Evolutionary conservation across 2,888 invertebrate genomes (phyloP), one percentile per base, ranked within the genome.

Genomic region (Lycaena phlaeas): DNA sequence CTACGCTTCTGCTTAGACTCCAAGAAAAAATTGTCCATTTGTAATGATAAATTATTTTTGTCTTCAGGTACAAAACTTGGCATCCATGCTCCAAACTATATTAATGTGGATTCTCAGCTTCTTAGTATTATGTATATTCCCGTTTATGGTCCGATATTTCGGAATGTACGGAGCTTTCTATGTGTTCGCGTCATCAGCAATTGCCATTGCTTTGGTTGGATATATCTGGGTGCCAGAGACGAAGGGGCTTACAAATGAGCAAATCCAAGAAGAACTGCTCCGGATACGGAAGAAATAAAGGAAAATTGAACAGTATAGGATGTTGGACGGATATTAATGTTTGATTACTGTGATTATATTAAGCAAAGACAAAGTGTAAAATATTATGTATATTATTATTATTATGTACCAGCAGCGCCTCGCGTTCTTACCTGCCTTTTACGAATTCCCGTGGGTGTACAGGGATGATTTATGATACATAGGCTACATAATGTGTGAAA

Each of bases 61-160:
- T 41, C 52, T 48, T 14, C 48, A 59, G 58, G 42, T 59, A 6
- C 56, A 56, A 22, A 49, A 52, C 11, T 40, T 59, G 7, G 48
- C 51, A 4, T 47, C 50, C 0, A 56, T 53, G 51, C 9, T 56
- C 3, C 36, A 52, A 3, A 40, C 51, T 7, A 53, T 59, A 39
- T 52, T 54, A 52, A 43, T 42, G 2, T 54, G 54, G 43, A 15
- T 52, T 1, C 49, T 49, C 26, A 51, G 44, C 12, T 60, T 58
- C 36, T 14, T 54, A 1, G 37, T 55, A 9, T 49, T 59, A 1
- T 56, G 50, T 41, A 45, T 55, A 15, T 59, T 58, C 45, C 40
- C 40, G 0, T 40, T 40, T 6, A 34, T 40, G 40, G 27, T 40
- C 7, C 26, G 14, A 4, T 15, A 12, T 2, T 12, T 40, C n/a